Percentiles rank a stretch among this genome's conserved stretches.
Evolutionary conservation across 2,888 invertebrate genomes (phyloP).

Genomic region (Plutella xylostella): DNA sequence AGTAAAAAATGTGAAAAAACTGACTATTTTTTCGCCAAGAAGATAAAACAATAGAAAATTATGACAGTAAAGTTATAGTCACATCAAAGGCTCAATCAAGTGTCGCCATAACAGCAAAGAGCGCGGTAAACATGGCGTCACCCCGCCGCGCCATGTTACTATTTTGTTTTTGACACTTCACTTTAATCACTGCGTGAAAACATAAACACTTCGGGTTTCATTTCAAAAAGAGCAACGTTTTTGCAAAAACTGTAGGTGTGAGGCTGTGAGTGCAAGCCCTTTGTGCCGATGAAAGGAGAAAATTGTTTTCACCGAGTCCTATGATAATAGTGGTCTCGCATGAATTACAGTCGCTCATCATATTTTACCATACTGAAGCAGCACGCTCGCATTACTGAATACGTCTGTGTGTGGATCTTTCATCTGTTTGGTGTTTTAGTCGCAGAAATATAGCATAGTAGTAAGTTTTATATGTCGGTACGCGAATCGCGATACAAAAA

Average conservation of each 20-base stretch:
- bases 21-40: too few species aligned
- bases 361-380: too few species aligned
- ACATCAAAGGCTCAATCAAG: conserved; percentile 31
- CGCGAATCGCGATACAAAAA: too few species aligned
- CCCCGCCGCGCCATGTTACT: conserved; percentile 32
- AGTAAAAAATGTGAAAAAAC: too few species aligned
- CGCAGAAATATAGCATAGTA: too few species aligned
- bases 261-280: conserved; percentile 29
- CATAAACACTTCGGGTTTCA: conserved; percentile 56
- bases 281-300: conserved; percentile 23
- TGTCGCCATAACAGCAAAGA: conserved; percentile 29
- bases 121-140: conserved; percentile 29
- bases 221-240: conserved; percentile 57
- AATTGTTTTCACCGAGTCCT: conserved; percentile 17
- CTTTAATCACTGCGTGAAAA: conserved; percentile 65
- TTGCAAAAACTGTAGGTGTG: conserved; percentile 32
- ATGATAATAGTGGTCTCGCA: neutral
- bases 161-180: conserved; percentile 68
- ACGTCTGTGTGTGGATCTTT: too few species aligned
- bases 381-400: too few species aligned
- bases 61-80: too few species aligned
- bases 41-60: too few species aligned
- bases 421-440: too few species aligned
- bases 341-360: too few species aligned
- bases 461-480: too few species aligned